A percentile compares a stretch with the other conserved stretches of the same genome.
These are phyloP conservation scores for Pseudomyrmex concolor DNA, from an alignment of 1,140 invertebrate species.

Conservation along the genomic window DNA sequence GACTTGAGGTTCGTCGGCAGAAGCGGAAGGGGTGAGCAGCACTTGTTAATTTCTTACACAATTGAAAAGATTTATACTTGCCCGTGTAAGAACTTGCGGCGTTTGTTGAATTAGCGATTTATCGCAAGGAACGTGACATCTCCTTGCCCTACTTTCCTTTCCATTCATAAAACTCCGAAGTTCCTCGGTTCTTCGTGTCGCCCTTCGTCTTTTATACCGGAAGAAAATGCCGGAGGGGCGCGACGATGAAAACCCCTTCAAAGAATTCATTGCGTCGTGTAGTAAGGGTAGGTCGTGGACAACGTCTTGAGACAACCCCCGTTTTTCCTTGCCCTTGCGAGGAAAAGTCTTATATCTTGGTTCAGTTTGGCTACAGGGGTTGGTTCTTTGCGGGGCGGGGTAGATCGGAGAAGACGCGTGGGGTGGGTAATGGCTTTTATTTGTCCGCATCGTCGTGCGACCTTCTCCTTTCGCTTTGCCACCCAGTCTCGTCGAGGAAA, in stretches of 20 bases:
- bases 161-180: slow-evolving; percentile 78
- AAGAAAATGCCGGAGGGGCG: slow-evolving; percentile 65
- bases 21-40: slow-evolving; percentile 96
- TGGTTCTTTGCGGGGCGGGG: slow-evolving; percentile 37
- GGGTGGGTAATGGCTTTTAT: slow-evolving; percentile 84
- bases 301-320: slow-evolving; percentile 77
- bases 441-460: slow-evolving; percentile 74
- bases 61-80: background rate
- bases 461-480: slow-evolving; percentile 64
- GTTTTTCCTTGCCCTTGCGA: slow-evolving; percentile 77
- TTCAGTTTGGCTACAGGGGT: slow-evolving; percentile 32
- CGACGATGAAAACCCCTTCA: slow-evolving; percentile 65
- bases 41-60: background rate
- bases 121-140: background rate
- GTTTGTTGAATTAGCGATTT: background rate
- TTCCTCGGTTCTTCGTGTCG: slow-evolving; percentile 50
- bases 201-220: slow-evolving; percentile 56
- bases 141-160: slow-evolving; percentile 49
- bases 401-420: slow-evolving; percentile 63
- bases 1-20: slow-evolving; percentile 98
- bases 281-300: slow-evolving; percentile 83
- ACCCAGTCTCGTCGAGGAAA: slow-evolving; percentile 56
- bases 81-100: background rate
- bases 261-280: slow-evolving; percentile 74
- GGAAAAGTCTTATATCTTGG: slow-evolving; percentile 73